These are phyloP conservation scores for Laticauda laticaudata DNA, from an alignment of 2,113 vertebrate genomes.

Conservation along the genomic window DNA sequence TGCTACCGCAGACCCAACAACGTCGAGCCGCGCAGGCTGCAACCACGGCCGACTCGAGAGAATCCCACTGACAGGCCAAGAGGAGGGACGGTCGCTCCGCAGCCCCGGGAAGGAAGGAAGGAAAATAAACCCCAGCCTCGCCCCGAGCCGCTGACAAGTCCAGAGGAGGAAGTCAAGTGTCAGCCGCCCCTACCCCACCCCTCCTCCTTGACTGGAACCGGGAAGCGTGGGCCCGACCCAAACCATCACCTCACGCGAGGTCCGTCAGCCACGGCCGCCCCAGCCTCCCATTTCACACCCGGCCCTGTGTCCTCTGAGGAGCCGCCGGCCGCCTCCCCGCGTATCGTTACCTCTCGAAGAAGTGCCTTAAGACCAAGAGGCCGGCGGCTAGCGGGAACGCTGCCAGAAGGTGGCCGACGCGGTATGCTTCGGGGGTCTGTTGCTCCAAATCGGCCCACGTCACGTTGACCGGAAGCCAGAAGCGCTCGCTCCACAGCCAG, in stretches of 20 bases:
- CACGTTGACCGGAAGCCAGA: slow-evolving; percentile 94
- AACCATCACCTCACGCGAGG: neutral
- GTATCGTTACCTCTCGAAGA: slow-evolving; percentile 87
- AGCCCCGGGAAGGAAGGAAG: neutral
- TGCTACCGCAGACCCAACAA: neutral
- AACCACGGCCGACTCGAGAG: neutral
- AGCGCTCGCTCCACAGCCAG: slow-evolving; percentile 95
- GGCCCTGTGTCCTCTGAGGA: neutral
- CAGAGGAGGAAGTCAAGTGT: neutral
- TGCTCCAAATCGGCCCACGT: slow-evolving; percentile 91
- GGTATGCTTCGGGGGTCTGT: slow-evolving; percentile 65
- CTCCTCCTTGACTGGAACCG: neutral
- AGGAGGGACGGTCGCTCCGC: neutral
- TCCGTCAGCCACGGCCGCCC: neutral
- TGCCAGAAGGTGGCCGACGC: slow-evolving; percentile 76
- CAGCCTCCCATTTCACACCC: neutral
- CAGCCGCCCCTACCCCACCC: neutral
- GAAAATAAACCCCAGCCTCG: neutral
- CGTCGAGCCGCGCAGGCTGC: neutral
- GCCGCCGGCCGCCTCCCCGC: neutral
- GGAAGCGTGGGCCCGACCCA: neutral
- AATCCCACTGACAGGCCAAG: neutral
- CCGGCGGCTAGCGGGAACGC: slow-evolving; percentile 85
- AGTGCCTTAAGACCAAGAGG: slow-evolving; percentile 82
- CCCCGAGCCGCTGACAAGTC: neutral